Evolutionary conservation across 2,888 invertebrate species (phyloP).

Genomic region (Petrolisthes manimaculis): DNA sequence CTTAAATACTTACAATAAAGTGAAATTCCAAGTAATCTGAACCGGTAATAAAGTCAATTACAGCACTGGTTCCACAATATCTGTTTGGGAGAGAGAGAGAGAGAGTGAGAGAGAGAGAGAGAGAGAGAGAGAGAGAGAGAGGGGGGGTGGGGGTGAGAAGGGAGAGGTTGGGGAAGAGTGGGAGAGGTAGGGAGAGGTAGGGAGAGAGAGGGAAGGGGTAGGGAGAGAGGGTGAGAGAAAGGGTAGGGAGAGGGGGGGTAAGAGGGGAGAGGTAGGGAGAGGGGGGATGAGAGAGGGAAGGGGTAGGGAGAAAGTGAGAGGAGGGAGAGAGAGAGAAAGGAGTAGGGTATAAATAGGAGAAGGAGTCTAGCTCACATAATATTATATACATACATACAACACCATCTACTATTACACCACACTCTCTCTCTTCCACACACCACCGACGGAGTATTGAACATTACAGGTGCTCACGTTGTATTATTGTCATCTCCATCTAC

Average conservation of each 20-base stretch:
- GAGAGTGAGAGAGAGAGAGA: too few species aligned
- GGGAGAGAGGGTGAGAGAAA: not conserved
- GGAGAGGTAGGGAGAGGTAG: not conserved
- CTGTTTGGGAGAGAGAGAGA: not conserved
- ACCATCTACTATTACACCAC: not conserved
- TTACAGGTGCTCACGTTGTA: too few species aligned
- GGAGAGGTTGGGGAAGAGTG: not conserved
- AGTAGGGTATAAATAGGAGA: not conserved
- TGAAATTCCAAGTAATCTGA: conserved; percentile 2
- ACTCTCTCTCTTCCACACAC: not conserved
- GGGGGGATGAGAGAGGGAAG: not conserved
- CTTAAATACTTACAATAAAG: conserved; percentile 1
- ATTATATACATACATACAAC: too few species aligned
- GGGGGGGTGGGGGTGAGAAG: not conserved
- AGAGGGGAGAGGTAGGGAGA: not conserved
- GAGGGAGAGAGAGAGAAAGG: not conserved
- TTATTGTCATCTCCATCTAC: too few species aligned
- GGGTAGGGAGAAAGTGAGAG: not conserved
- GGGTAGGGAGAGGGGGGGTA: not conserved
- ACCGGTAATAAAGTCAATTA: not conserved
- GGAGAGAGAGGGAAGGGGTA: not conserved
- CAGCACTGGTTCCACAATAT: conserved; percentile 3
- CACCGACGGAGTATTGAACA: too few species aligned
- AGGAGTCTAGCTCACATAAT: too few species aligned
- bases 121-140: not conserved